Base-by-base conservation (phyloP, 2,888 invertebrate species). In the Drosophila demipolita region DNA sequence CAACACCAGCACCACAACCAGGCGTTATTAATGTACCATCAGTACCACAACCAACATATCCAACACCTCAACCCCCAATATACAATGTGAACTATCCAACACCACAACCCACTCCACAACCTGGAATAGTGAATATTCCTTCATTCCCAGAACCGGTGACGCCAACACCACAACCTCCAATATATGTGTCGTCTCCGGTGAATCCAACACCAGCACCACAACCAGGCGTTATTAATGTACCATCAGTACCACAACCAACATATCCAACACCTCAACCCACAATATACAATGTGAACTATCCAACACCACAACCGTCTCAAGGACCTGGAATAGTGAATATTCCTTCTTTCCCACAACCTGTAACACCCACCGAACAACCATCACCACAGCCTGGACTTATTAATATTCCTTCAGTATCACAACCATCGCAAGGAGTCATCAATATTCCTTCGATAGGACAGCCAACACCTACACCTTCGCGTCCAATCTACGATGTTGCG, bases 71-170 rank as follows among this genome's bases (percentile, higher is more conserved):
- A 6, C 55, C 69, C 4, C 76, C 82, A 0, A 12, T 57, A n/a
- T 73, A 69, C 9, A 40, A 75, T 33, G 72, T 65, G 1, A 63
- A 64, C 26, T 53, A 78, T 8, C 66, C 57, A 20, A 38, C 50
- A 20, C 23, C 52, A 6, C 50, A 52, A 29, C 53, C 58, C 1
- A 63, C 57, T 2, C 59, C 57, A 17, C 33, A 45, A 11, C 67
- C 82, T 2, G 67, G 48, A 40, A 62, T 82, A 4, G 54, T 82
- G 3, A 85, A 87, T 52, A 76, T 84, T 50, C 81, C 87, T 1
- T 82, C 84, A 8, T n/a, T 33, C 0, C 76, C 70, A 9, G 63
- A 61, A 3, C 82, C 70, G 2, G n/a, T 29, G 4, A 3, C 7
- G 4, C 26, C 64, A 36, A 6, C 64, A 11, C 45, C 66, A 9